Conservation (phyloP, 2,888 invertebrate genomes). For the Acanthacorydalis orientalis region DNA sequence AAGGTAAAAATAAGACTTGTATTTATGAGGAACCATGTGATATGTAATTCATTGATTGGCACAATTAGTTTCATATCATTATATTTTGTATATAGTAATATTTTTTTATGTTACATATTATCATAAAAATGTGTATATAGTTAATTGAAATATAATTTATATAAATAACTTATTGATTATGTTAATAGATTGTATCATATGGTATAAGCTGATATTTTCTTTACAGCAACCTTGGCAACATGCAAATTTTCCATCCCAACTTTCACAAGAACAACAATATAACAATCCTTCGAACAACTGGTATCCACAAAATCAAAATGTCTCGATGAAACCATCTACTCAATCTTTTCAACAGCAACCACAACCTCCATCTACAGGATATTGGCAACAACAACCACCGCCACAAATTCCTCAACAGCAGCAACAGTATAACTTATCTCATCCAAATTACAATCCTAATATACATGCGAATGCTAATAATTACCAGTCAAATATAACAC, state of each 20-base stretch:
- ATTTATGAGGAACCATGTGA: too few relatives aligned
- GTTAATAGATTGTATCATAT: too few relatives aligned
- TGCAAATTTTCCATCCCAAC: slow-evolving; percentile 11
- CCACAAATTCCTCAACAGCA: slow-evolving; percentile 7
- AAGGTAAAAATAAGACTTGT: too few relatives aligned
- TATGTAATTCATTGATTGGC: too few relatives aligned
- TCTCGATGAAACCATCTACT: slow-evolving; percentile 15
- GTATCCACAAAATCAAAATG: slow-evolving; percentile 22
- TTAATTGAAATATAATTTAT: too few relatives aligned
- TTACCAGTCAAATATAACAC: slow-evolving; percentile 15
- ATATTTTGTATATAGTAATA: too few relatives aligned
- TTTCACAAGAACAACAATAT: slow-evolving; percentile 13
- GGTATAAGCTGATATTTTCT: slow-evolving; percentile 3
- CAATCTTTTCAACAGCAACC: slow-evolving; percentile 15
- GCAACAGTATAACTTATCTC: slow-evolving; percentile 5
- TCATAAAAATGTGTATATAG: too few relatives aligned
- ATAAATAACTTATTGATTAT: too few relatives aligned
- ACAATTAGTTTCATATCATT: too few relatives aligned
- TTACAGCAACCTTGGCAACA: slow-evolving; percentile 28
- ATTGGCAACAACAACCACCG: slow-evolving; percentile 29
- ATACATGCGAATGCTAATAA: slow-evolving; percentile 8
- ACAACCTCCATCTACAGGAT: slow-evolving; percentile 14
- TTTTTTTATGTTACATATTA: too few relatives aligned
- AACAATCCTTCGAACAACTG: slow-evolving; percentile 20
- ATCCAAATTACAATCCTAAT: not conserved